phyloP scores from a whole-genome alignment of 2,888 invertebrate genomes.

The Dione juno region DNA sequence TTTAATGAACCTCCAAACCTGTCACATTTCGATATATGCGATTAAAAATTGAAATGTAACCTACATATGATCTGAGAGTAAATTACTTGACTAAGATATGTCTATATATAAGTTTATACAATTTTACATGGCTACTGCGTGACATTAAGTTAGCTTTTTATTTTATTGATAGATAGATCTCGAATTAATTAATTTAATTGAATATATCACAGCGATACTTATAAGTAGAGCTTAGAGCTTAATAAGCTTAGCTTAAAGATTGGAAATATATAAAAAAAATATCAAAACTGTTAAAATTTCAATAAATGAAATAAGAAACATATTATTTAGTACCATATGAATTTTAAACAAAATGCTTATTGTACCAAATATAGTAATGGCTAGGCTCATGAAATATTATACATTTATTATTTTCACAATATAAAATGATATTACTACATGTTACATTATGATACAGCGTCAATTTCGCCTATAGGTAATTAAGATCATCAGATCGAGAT shows the following conservation, averaged over 20 bases:
- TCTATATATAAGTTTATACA: background rate
- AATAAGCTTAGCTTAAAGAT: no score
- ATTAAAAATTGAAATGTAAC: constrained; percentile 15
- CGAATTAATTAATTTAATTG: no score
- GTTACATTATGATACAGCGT: constrained; percentile 1
- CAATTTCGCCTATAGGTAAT: constrained; percentile 13
- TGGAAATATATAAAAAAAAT: no score
- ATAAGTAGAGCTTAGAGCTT: no score
- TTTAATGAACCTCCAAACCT: background rate
- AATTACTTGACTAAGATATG: background rate
- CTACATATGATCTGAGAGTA: constrained; percentile 1
- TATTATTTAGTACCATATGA: no score
- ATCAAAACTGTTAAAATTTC: no score
- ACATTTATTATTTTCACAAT: background rate
- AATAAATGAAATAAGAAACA: no score
- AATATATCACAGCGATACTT: no score
- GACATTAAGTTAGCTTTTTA: no score
- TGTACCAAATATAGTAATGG: background rate
- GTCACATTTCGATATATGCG: background rate
- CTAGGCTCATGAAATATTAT: background rate
- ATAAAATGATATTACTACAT: constrained; percentile 3
- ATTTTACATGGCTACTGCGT: no score
- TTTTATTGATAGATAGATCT: no score
- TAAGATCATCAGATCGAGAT: background rate
- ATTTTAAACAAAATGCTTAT: background rate